Base-by-base conservation (phyloP, 2,888 invertebrate genomes). In the Pterostichus niger region DNA sequence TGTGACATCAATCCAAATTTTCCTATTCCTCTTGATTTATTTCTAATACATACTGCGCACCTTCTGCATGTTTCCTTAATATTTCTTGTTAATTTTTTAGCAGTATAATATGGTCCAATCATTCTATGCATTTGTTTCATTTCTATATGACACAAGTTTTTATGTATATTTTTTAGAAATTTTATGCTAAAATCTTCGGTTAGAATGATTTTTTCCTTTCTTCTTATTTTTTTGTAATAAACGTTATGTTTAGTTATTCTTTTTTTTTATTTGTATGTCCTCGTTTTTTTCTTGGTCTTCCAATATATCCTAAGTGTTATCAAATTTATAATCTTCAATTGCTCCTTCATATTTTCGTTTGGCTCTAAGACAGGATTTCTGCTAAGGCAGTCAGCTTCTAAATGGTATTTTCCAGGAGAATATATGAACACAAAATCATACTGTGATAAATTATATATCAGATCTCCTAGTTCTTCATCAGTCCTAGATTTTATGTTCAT, bases 341-440 rank as follows among this genome's bases (percentile, higher is more conserved):
- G n/a, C n/a, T n/a, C n/a, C n/a, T n/a, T n/a, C n/a, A n/a, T n/a
- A n/a, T n/a, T n/a, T n/a, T n/a, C n/a, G n/a, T n/a, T n/a, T n/a
- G n/a, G n/a, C n/a, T n/a, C n/a, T n/a, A n/a, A n/a, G n/a, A n/a
- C n/a, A n/a, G n/a, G n/a, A n/a, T n/a, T n/a, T n/a, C n/a, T n/a
- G n/a, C n/a, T n/a, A n/a, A n/a, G n/a, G n/a, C n/a, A 84, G 68
- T 85, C 85, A 11, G 85, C 85, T 81, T 86, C 86, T 46, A 76
- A 15, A 73, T 86, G 85, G 13, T 11, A 46, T 80, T 76, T 84
- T 79, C 85, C 86, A 76, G 85, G 85, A 33, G 17, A 11, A 83
- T 85, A 85, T 83, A 44, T 78, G 56, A 78, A 31, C 44, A 59
- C 33, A 78, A 83, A 83, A 78, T 83, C 54, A 61, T 78, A 83